Evolutionary conservation across 2,113 vertebrate species (phyloP), one percentile per base, ranked within the genome.

Genomic region (Phylloscopus trochilus): DNA sequence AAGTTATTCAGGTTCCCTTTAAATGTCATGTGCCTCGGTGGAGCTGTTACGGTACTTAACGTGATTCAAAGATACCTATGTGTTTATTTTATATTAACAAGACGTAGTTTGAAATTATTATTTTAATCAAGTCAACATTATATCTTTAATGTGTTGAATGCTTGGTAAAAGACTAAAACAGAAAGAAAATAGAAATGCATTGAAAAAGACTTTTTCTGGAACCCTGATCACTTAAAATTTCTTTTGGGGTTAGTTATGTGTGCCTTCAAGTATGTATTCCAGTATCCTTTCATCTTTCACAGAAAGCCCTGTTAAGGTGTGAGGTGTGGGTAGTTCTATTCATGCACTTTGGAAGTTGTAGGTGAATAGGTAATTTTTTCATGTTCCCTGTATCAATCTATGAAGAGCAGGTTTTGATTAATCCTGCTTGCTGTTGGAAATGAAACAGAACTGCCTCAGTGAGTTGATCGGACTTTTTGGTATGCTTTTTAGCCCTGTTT

Each of bases 321-420:
- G 26, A 66, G 7, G 8, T 79, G 24, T 52, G 46, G 15, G 30
- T 84, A 93, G 21, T 85, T 91, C 62, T 96, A 15, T 28, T 89
- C 28, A 76, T 58, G 35, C 43, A 39, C 37, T 81, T 69, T 41
- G 12, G 62, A 60, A 79, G 8, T 58, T 87, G 21, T 63, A 73
- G 43, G 35, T 4, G 2, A 79, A 46, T 24, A 41, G 19, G 16
- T 89, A 82, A 37, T 89, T 91, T 70, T 87, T 62, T 68, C 70
- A 87, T 92, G 77, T 96, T 97, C 92, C 91, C 74, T 94, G 74
- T 94, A 95, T 96, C 78, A 94, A 67, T 94, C 59, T 92, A 16
- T 90, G 86, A 87, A 83, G 33, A 73, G 21, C 31, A 77, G 47
- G n/a, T 74, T 18, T 83, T 84, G 51, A 37, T 68, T 52, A 79